phyloP scores from a whole-genome alignment of 2,888 invertebrate species.

The Thera obeliscata region DNA sequence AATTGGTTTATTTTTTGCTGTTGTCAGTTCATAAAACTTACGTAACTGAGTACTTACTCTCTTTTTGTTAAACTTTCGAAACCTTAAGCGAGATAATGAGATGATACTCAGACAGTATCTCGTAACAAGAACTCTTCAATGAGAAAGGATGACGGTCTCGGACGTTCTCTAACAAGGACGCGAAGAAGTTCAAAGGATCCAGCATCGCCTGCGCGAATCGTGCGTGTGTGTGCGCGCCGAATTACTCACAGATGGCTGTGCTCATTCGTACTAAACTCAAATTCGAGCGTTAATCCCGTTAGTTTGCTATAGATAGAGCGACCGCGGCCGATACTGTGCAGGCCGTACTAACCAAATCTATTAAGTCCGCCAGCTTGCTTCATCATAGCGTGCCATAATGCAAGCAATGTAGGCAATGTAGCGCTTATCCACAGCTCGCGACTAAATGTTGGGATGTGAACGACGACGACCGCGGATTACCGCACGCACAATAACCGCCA shows the following conservation, averaged over 20 bases:
- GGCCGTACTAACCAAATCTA: constrained; percentile 76
- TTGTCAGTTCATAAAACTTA: constrained; percentile 6
- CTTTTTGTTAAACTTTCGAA: constrained; percentile 33
- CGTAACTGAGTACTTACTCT: constrained; percentile 11
- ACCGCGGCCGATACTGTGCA: constrained; percentile 60
- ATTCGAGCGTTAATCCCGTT: constrained; percentile 77
- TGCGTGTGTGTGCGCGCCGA: constrained; percentile 36
- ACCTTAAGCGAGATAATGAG: constrained; percentile 53
- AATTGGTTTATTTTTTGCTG: constrained; percentile 7
- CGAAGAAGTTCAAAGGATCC: constrained; percentile 51
- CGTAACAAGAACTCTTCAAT: constrained; percentile 48
- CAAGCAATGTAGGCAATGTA: constrained; percentile 70
- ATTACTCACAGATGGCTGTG: constrained; percentile 56
- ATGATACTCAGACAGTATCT: constrained; percentile 47
- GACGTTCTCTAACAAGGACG: constrained; percentile 56
- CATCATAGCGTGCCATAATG: constrained; percentile 73
- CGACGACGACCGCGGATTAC: constrained; percentile 73
- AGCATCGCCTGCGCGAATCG: constrained; percentile 21
- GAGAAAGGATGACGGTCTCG: constrained; percentile 46
- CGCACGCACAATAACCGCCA: constrained; percentile 85
- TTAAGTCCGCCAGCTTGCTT: constrained; percentile 79
- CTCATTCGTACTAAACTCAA: constrained; percentile 68
- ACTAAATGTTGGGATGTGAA: constrained; percentile 69
- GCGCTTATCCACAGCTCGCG: constrained; percentile 61
- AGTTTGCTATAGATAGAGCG: constrained; percentile 76